phyloP scores from a whole-genome alignment of 53 echinoderm and acorn worm genomes.

The Hippasteria phrygiana region DNA sequence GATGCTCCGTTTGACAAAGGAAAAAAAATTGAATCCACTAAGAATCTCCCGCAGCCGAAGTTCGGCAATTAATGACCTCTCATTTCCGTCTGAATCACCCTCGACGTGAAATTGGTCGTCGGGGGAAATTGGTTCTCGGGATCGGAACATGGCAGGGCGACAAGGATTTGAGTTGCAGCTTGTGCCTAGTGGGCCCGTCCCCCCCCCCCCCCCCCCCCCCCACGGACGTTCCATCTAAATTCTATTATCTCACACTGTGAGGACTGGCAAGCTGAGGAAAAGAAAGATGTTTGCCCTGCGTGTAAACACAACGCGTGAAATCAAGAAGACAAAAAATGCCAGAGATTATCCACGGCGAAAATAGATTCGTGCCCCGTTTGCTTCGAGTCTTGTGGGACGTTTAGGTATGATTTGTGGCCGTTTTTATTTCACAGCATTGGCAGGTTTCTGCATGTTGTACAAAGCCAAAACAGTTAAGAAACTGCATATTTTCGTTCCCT shows the following conservation, averaged over 20 bases:
- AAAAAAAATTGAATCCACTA: background rate
- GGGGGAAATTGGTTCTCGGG: background rate
- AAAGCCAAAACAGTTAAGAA: no score
- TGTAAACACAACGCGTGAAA: background rate
- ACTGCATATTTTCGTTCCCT: no score
- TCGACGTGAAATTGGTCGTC: conserved; percentile 18
- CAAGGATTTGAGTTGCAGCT: background rate
- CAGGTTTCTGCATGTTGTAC: no score
- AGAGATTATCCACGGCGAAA: no score
- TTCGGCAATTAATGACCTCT: conserved; percentile 27
- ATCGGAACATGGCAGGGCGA: conserved; percentile 3
- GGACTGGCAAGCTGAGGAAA: background rate
- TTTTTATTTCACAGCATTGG: no score
- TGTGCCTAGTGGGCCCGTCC: background rate
- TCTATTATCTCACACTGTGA: conserved; percentile 1
- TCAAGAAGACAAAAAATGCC: no score
- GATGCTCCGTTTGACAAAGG: background rate
- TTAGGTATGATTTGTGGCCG: no score
- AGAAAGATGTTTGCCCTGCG: background rate
- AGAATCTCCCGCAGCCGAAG: background rate
- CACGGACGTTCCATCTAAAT: background rate
- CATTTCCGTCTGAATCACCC: conserved; percentile 43
- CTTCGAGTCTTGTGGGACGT: no score
- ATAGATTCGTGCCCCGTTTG: no score
- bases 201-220: background rate